phyloP scores from a whole-genome alignment of 2,797 vertebrate genomes.

The Malurus leucopterus region DNA sequence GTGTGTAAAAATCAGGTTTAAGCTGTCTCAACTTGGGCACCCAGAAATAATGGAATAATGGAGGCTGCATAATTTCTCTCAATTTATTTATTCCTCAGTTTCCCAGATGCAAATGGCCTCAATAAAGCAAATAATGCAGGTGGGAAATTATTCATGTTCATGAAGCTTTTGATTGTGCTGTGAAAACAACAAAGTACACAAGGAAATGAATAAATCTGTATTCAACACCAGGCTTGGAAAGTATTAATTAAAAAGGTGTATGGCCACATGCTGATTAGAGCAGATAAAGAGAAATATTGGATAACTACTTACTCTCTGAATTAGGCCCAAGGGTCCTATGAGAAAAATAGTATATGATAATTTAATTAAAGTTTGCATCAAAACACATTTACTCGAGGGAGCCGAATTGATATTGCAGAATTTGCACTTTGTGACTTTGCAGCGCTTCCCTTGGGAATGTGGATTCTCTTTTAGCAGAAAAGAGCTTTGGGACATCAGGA shows the following conservation, averaged over 20 bases:
- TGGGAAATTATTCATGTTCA: background rate
- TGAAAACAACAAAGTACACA: background rate
- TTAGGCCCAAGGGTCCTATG: constrained; percentile 21
- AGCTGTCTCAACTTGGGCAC: background rate
- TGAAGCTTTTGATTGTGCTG: background rate
- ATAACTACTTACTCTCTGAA: constrained; percentile 28
- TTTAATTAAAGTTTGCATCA: constrained; percentile 55
- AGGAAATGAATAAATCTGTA: constrained; percentile 20
- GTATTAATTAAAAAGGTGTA: constrained; percentile 53
- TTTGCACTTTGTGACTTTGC: constrained; percentile 1
- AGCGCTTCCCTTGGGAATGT: background rate
- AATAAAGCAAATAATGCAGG: background rate
- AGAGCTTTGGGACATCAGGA: background rate
- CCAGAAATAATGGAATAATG: background rate
- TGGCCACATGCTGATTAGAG: constrained; percentile 32
- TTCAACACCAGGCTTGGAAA: background rate
- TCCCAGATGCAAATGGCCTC: background rate
- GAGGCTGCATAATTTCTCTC: background rate
- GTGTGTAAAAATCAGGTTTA: background rate
- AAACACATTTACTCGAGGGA: constrained; percentile 31
- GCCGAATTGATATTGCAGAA: background rate
- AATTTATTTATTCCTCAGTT: background rate
- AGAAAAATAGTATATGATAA: constrained; percentile 50
- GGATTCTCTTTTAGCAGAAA: background rate
- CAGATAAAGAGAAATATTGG: constrained; percentile 42